Evolutionary conservation across 2,888 invertebrate genomes (phyloP).

Genomic region (Eubasilissa splendida): DNA sequence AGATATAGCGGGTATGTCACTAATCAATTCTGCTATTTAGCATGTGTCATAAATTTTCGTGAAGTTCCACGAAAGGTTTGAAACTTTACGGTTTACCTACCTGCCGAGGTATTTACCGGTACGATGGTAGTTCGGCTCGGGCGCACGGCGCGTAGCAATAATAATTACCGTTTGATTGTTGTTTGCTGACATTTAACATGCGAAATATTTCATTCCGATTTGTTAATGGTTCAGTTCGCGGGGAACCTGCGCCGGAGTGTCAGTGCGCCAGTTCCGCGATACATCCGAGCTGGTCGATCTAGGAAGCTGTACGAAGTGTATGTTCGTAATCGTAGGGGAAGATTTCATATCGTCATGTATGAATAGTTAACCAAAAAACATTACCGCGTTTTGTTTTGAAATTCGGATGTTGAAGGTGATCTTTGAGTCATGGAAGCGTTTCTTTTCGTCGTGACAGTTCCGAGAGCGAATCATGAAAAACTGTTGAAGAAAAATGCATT

Average conservation of each 20-base stretch:
- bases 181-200: not conserved
- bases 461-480: constrained; percentile 46
- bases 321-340: too few species aligned
- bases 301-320: too few species aligned
- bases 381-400: not conserved
- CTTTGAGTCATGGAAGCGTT: constrained; percentile 43
- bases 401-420: not conserved
- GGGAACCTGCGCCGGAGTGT: not conserved
- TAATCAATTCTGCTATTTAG: too few species aligned
- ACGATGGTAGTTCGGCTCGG: not conserved
- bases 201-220: not conserved
- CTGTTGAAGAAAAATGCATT: not conserved
- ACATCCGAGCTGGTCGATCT: too few species aligned
- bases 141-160: constrained; percentile 24
- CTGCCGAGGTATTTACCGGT: not conserved
- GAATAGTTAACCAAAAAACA: too few species aligned
- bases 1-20: too few species aligned
- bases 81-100: too few species aligned
- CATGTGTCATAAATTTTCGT: too few species aligned
- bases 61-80: too few species aligned
- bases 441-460: constrained; percentile 51
- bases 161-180: constrained; percentile 7
- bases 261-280: not conserved
- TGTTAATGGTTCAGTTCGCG: not conserved
- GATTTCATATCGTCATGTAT: too few species aligned